Conservation (phyloP, 2,113 vertebrate species). For the Ictalurus punctatus region DNA sequence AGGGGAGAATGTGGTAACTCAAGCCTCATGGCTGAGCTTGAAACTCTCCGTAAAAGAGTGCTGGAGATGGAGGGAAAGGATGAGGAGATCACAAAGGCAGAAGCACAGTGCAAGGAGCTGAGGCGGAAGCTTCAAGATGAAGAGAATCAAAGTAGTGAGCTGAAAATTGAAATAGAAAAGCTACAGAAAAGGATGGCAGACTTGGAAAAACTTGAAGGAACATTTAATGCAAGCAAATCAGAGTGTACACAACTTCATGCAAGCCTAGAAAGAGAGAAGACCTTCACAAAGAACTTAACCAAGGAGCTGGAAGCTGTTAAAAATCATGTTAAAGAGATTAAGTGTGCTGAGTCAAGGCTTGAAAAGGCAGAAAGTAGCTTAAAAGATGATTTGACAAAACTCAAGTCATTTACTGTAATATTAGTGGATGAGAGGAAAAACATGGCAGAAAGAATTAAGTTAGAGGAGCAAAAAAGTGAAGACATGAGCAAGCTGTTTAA, state of each 20-base stretch:
- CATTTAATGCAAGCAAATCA: conserved; percentile 82
- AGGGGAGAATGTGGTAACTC: conserved; percentile 88
- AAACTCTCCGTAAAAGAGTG: conserved; percentile 88
- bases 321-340: conserved; percentile 82
- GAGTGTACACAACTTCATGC: conserved; percentile 84
- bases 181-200: conserved; percentile 90
- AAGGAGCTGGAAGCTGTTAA: conserved; percentile 84
- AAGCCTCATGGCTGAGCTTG: conserved; percentile 86
- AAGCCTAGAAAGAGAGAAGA: conserved; percentile 87
- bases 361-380: conserved; percentile 83
- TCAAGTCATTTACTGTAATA: conserved; percentile 93
- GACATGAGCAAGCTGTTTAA: conserved; percentile 82
- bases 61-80: conserved; percentile 98
- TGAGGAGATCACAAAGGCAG: conserved; percentile 91
- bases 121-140: conserved; percentile 86
- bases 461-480: conserved; percentile 85
- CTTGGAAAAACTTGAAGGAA: conserved; percentile 86
- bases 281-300: conserved; percentile 80
- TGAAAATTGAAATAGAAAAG: conserved; percentile 88
- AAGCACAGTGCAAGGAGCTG: conserved; percentile 87
- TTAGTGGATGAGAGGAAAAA: conserved; percentile 91
- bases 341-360: conserved; percentile 80
- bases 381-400: conserved; percentile 89
- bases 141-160: conserved; percentile 81
- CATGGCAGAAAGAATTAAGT: conserved; percentile 88